Percentiles rank a stretch among this genome's conserved stretches.
These are phyloP conservation scores for Tricholauxania praeusta DNA, from an alignment of 2,888 invertebrate species.

Conservation along the genomic window DNA sequence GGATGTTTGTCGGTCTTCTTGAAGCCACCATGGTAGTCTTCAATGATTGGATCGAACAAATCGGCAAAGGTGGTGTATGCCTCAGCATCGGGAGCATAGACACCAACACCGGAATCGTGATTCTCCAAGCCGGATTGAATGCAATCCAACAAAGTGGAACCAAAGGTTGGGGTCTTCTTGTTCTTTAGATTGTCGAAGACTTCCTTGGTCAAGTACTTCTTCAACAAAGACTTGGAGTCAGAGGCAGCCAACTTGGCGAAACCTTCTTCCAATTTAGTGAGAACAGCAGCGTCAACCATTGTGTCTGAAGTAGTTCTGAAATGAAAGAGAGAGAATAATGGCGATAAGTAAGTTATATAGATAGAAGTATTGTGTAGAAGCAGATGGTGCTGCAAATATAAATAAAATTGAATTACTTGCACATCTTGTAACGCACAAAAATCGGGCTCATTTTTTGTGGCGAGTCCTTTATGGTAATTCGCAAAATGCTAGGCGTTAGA, in stretches of 20 bases:
- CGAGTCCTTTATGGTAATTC: background rate
- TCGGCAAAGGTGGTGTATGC: constrained; percentile 92
- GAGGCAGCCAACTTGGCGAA: constrained; percentile 88
- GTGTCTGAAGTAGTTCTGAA: constrained; percentile 77
- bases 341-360: constrained; percentile 24
- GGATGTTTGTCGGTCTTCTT: constrained; percentile 96
- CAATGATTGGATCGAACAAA: constrained; percentile 97
- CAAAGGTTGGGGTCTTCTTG: constrained; percentile 90
- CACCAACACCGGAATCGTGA: constrained; percentile 95
- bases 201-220: constrained; percentile 93
- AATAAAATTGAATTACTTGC: background rate
- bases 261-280: constrained; percentile 92
- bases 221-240: constrained; percentile 95
- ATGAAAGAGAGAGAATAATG: constrained; percentile 61
- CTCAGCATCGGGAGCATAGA: constrained; percentile 98
- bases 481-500: constrained; percentile 27
- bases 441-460: no score
- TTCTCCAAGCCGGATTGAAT: constrained; percentile 98
- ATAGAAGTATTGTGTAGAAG: background rate
- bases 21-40: constrained; percentile 97
- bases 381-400: background rate
- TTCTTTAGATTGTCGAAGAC: constrained; percentile 92
- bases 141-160: constrained; percentile 92
- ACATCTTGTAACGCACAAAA: constrained; percentile 29
- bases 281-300: constrained; percentile 92